Conservation (phyloP, 2,113 vertebrate genomes). For the Cricetomys ansorgei region DNA sequence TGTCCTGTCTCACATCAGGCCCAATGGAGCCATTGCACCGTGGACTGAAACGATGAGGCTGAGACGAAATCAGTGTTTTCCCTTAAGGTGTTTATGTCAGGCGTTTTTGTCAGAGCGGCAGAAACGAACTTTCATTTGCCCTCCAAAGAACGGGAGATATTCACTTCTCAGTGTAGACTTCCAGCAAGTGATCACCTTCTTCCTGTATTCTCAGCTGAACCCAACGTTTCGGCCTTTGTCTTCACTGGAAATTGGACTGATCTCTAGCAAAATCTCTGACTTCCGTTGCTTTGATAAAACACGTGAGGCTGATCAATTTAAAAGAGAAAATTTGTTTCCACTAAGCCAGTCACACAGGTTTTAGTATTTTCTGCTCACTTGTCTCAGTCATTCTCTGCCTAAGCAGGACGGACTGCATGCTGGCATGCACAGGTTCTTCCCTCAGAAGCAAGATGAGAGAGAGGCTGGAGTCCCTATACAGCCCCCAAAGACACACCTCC, state of each 20-base stretch:
- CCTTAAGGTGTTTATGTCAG: background rate
- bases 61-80: background rate
- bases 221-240: background rate
- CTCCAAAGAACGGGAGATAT: background rate
- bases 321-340: background rate
- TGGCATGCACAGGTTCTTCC: background rate
- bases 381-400: background rate
- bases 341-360: background rate
- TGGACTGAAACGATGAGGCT: background rate
- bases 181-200: background rate
- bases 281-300: background rate
- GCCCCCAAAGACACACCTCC: background rate
- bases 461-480: no score
- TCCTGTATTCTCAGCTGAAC: background rate
- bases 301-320: background rate
- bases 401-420: background rate
- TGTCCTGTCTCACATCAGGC: background rate
- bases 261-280: background rate
- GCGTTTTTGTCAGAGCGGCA: background rate
- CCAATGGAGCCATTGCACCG: background rate
- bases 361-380: background rate
- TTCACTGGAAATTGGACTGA: background rate
- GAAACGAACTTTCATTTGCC: background rate
- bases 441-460: background rate
- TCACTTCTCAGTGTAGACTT: background rate